Conservation (phyloP, 2,113 vertebrate species). For the Poicephalus meyeri region DNA sequence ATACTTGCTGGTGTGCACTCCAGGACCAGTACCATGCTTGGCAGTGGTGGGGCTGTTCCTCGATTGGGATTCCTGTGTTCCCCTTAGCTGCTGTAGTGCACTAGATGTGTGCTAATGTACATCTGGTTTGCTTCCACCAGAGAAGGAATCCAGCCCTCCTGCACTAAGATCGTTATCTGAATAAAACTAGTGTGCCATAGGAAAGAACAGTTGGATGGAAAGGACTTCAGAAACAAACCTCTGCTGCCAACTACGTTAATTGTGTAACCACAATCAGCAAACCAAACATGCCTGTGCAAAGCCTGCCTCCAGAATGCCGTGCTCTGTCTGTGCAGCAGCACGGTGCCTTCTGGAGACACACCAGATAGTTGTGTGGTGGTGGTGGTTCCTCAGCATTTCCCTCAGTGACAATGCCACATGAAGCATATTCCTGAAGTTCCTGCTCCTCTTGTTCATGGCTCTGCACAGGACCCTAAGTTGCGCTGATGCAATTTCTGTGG, state of each 20-base stretch:
- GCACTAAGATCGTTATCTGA: neutral
- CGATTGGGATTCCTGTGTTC: neutral
- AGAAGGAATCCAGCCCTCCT: neutral
- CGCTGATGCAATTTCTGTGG: neutral
- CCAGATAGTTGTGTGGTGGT: fast-evolving
- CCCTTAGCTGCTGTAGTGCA: neutral
- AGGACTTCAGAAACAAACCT: neutral
- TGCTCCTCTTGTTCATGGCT: neutral
- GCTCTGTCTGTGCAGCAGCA: neutral
- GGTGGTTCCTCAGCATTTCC: fast-evolving
- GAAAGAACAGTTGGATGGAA: neutral
- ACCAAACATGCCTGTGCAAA: neutral
- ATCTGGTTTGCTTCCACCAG: neutral
- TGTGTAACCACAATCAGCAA: neutral
- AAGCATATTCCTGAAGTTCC: neutral
- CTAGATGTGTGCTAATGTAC: neutral
- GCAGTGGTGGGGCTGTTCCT: neutral
- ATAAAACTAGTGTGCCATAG: neutral
- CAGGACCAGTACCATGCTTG: neutral
- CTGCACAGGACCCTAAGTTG: neutral
- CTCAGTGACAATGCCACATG: neutral
- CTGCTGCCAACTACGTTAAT: neutral
- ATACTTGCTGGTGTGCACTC: neutral
- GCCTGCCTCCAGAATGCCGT: neutral
- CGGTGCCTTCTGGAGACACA: neutral